These are phyloP conservation scores for Ploceus nigricollis DNA, from an alignment of 2,113 vertebrate genomes.

Conservation along the genomic window DNA sequence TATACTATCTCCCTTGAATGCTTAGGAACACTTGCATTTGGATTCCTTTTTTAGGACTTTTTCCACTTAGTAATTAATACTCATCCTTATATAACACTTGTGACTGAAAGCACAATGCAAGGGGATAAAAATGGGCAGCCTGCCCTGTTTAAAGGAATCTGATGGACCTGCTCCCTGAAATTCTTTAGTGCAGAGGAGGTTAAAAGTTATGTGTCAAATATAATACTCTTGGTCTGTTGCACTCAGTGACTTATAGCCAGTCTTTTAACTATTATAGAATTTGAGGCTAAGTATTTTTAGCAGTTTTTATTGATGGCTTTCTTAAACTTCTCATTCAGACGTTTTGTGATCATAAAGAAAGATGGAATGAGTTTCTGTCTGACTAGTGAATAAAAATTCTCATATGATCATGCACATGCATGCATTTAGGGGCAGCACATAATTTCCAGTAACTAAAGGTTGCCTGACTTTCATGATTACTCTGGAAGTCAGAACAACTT, in stretches of 20 bases:
- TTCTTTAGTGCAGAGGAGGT: background rate
- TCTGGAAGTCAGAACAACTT: background rate
- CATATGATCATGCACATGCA: background rate
- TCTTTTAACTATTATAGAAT: background rate
- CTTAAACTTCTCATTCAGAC: background rate
- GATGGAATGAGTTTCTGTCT: background rate
- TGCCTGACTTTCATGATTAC: background rate
- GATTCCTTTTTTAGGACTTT: background rate
- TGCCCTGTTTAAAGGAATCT: background rate
- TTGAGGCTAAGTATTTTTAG: background rate
- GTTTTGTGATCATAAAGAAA: background rate
- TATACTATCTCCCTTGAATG: background rate
- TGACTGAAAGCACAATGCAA: background rate
- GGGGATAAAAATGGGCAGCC: background rate
- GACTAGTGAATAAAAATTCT: background rate
- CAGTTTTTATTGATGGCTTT: background rate
- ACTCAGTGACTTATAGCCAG: background rate
- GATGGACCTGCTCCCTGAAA: background rate
- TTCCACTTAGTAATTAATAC: conserved; percentile 1
- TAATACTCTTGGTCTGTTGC: background rate
- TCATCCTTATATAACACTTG: background rate
- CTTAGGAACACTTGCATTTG: background rate
- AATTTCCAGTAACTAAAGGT: background rate
- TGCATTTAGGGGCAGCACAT: background rate
- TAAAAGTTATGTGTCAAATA: background rate